Base-by-base conservation (phyloP, 2,888 invertebrate species). In the Yponomeuta evonymella region DNA sequence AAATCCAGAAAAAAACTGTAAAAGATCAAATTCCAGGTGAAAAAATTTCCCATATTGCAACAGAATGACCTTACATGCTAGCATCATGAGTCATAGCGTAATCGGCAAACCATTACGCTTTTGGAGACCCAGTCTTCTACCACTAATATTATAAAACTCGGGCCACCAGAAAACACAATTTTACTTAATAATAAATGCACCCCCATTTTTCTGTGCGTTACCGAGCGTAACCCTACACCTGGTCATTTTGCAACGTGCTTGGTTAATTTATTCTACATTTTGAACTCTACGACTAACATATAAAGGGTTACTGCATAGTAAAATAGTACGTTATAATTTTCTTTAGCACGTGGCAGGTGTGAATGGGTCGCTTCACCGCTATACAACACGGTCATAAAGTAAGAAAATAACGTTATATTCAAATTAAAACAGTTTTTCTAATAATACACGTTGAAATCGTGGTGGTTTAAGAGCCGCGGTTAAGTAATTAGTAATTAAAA, bases 151-250 rank as follows among this genome's bases (percentile, higher is more conserved):
- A 58, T 15, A 1, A 58, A 15, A 58, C 51, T 1, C 3, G 2
- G 12, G 51, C 5, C 51, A 58, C 51, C 51, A 58, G 15, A 15
- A 58, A 12, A 58, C 15, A 58, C 15, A 6, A 15, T 12, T 58
- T 15, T 58, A 1, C 12, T 15, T 12, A 4, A 15, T 58, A 76
- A 71, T 71, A 73, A 33, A 78, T 79, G 75, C 81, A 83, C 84
- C 82, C 81, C n/a, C 29, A 65, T 78, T 77, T 74, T 76, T 70
- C 58, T 73, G 84, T 87, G 85, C 77, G 77, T 79, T 85, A 85
- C 85, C 84, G 79, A 86, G 75, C 88, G 82, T 88, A 79, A 86
- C 2, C 4, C 83, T 75, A 74, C 89, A 90, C 89, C 89, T 89
- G 89, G 88, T 74, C 76, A 79, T 73, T 72, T 73, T 76, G 75